phyloP scores from a whole-genome alignment of 2,888 invertebrate genomes.

The Agrochola lychnidis region DNA sequence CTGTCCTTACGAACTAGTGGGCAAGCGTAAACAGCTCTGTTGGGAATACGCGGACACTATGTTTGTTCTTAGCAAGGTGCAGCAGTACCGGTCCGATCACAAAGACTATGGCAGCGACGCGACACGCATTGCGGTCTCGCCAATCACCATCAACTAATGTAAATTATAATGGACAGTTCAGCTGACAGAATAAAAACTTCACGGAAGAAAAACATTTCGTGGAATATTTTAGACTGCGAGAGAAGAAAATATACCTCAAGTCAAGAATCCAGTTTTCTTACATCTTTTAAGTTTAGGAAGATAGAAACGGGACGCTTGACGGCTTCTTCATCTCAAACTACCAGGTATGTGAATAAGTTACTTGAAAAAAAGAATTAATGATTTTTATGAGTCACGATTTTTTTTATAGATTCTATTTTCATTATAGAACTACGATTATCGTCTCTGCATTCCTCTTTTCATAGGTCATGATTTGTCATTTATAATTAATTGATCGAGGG shows the following conservation, averaged over 20 bases:
- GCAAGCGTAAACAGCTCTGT: neutral
- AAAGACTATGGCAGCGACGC: neutral
- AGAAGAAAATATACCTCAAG: constrained; percentile 15
- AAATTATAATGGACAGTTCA: neutral
- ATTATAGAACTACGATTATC: neutral
- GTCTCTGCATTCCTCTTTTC: neutral
- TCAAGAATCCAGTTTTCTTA: constrained; percentile 25
- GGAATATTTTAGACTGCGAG: neutral
- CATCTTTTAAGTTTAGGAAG: constrained; percentile 5
- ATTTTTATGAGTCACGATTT: neutral
- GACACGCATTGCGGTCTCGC: neutral
- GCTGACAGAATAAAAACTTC: neutral
- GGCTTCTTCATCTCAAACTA: constrained; percentile 29
- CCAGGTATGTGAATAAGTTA: constrained; percentile 23
- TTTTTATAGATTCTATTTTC: neutral
- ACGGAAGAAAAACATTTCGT: neutral
- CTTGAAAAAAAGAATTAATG: neutral
- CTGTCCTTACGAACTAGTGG: neutral
- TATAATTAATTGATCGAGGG: too few species aligned
- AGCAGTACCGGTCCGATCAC: neutral
- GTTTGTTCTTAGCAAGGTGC: neutral
- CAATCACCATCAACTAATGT: neutral
- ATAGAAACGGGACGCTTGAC: constrained; percentile 29
- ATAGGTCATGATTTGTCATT: neutral
- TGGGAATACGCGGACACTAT: neutral